phyloP scores from a whole-genome alignment of 30 jellyfish, hydroid and myxozoan species.

The Pseudorhiza aurosa region DNA sequence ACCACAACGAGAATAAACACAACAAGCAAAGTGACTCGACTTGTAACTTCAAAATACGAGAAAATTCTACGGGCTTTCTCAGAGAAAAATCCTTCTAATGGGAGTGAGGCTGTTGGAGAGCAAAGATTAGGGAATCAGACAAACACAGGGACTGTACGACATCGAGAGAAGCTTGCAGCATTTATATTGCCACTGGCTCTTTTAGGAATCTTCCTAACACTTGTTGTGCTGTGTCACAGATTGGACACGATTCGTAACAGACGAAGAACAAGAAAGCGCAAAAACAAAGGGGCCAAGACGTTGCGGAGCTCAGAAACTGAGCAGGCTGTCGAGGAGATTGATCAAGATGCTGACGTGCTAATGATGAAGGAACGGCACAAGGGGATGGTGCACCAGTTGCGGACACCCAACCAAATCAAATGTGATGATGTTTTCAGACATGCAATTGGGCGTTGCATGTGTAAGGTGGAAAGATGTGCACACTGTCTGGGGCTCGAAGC shows the following conservation, averaged over 20 bases:
- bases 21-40: too few species aligned
- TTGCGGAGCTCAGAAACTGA: slow-evolving; percentile 20
- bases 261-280: not conserved
- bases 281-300: not conserved
- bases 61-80: slow-evolving; percentile 24
- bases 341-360: slow-evolving; percentile 6
- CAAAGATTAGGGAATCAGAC: not conserved
- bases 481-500: slow-evolving; percentile 55
- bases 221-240: slow-evolving; percentile 39
- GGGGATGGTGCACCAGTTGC: not conserved
- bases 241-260: slow-evolving; percentile 14
- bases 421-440: slow-evolving; percentile 16
- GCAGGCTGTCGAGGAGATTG: slow-evolving; percentile 53
- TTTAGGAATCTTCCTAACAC: slow-evolving; percentile 20
- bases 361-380: slow-evolving; percentile 10
- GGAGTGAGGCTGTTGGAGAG: not conserved
- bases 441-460: slow-evolving; percentile 34
- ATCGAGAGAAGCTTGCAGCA: slow-evolving; percentile 4
- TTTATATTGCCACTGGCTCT: slow-evolving; percentile 40
- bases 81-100: not conserved
- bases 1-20: too few species aligned
- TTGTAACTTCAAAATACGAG: slow-evolving; percentile 44
- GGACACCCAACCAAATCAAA: not conserved
- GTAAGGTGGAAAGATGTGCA: slow-evolving; percentile 53
- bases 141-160: not conserved